These are phyloP conservation scores for Synergus itoensis DNA, from an alignment of 2,888 invertebrate species.

Conservation along the genomic window DNA sequence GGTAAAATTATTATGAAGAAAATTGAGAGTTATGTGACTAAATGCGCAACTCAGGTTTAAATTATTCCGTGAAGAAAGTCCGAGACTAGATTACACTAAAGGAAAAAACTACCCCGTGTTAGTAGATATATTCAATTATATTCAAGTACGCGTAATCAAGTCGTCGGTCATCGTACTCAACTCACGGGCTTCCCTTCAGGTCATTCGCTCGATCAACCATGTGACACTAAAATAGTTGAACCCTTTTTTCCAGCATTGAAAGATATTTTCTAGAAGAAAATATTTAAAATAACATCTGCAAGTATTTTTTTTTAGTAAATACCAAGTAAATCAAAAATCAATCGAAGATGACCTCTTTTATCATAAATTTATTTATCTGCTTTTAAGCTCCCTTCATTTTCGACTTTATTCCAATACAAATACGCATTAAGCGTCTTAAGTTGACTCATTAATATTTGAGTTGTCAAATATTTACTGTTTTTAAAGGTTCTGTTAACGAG, in stretches of 20 bases:
- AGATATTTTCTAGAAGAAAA: not conserved
- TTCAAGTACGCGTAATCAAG: conserved; percentile 4
- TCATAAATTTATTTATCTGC: not conserved
- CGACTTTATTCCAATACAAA: too few relatives aligned
- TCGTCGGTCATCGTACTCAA: conserved; percentile 8
- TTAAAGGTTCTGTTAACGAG: not conserved
- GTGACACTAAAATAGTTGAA: not conserved
- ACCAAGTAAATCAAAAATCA: not conserved
- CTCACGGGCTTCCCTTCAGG: conserved; percentile 16
- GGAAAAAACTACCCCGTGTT: conserved; percentile 11
- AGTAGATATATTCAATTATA: not conserved
- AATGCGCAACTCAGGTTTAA: conserved; percentile 11
- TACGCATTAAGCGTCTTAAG: not conserved
- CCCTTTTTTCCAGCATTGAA: not conserved
- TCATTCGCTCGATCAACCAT: conserved; percentile 20
- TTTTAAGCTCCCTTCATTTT: too few relatives aligned
- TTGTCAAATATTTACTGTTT: not conserved
- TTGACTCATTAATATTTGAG: not conserved
- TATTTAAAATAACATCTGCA: not conserved
- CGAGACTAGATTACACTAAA: not conserved
- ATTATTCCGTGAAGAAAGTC: conserved; percentile 12
- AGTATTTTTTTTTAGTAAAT: not conserved
- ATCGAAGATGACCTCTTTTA: not conserved
- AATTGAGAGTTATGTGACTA: conserved; percentile 23
- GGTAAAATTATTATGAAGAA: conserved; percentile 13